A percentile compares a stretch with the other conserved stretches of the same genome.
Conservation (phyloP, 2,888 invertebrate species). For the Andrena bicolor region DNA sequence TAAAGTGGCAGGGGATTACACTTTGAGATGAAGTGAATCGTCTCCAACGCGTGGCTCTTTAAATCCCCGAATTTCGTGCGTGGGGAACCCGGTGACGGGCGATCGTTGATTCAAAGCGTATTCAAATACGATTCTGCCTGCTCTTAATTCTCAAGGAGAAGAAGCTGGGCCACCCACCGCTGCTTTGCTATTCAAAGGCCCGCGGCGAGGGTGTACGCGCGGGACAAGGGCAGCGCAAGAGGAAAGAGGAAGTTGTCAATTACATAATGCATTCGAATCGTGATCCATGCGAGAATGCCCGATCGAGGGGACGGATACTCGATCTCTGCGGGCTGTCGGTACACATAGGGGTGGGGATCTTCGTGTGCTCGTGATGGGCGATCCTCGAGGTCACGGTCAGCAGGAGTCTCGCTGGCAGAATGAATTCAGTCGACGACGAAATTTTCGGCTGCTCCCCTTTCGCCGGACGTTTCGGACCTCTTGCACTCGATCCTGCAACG, state of each 20-base stretch:
- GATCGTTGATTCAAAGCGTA: constrained; percentile 73
- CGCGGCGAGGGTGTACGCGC: not conserved
- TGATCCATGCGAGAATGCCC: constrained; percentile 32
- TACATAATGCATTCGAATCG: constrained; percentile 73
- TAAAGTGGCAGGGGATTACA: constrained; percentile 7
- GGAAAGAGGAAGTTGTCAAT: constrained; percentile 61
- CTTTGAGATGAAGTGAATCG: constrained; percentile 21
- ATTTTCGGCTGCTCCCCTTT: constrained; percentile 17
- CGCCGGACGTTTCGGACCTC: not conserved
- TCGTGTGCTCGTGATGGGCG: constrained; percentile 37
- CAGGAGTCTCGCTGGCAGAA: constrained; percentile 51
- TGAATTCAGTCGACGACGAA: constrained; percentile 21
- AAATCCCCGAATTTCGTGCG: constrained; percentile 47
- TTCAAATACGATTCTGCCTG: constrained; percentile 75
- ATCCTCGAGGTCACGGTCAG: constrained; percentile 75
- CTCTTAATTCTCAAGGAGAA: constrained; percentile 61
- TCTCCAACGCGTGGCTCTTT: constrained; percentile 23
- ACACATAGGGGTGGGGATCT: constrained; percentile 24
- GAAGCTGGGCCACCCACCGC: constrained; percentile 61
- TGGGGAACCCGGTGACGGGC: constrained; percentile 40
- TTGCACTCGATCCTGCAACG: no score
- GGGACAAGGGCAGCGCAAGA: constrained; percentile 14
- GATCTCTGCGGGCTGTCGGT: constrained; percentile 6
- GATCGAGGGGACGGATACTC: constrained; percentile 28
- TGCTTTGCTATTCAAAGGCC: constrained; percentile 67